Evolutionary conservation across 2,888 invertebrate genomes (phyloP).

Genomic region (Apamea monoglypha): DNA sequence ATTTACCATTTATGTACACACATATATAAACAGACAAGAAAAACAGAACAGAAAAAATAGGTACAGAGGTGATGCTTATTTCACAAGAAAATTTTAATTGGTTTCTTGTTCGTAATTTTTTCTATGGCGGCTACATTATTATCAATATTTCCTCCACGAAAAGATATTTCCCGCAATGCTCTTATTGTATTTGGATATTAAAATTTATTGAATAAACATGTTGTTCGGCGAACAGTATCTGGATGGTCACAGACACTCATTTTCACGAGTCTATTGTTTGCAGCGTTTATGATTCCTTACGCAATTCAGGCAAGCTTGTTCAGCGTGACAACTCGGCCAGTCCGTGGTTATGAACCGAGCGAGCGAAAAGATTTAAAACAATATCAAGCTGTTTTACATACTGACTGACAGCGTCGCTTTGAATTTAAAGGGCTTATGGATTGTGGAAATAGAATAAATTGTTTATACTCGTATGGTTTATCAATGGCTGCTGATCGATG

Average conservation of each 20-base stretch:
- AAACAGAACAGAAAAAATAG: no score
- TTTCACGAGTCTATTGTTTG: constrained; percentile 62
- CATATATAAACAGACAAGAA: no score
- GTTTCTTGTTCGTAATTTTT: constrained; percentile 59
- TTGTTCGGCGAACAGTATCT: constrained; percentile 49
- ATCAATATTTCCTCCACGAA: constrained; percentile 63
- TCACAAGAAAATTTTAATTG: no score
- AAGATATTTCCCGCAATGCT: constrained; percentile 60
- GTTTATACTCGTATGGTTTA: constrained; percentile 60
- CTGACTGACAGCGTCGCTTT: constrained; percentile 9
- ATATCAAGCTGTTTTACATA: constrained; percentile 54
- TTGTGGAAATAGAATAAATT: constrained; percentile 65
- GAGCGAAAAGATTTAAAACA: constrained; percentile 51
- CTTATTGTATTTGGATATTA: constrained; percentile 70
- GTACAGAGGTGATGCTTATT: no score
- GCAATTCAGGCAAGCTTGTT: constrained; percentile 68
- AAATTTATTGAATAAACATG: constrained; percentile 68
- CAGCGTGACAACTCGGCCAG: constrained; percentile 68
- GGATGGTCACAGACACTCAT: constrained; percentile 65
- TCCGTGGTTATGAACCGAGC: constrained; percentile 64
- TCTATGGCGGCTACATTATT: constrained; percentile 59
- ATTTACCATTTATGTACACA: no score
- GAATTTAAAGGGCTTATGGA: neutral
- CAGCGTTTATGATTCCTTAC: constrained; percentile 68
- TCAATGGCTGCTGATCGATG: constrained; percentile 63